Evolutionary conservation across 2,797 vertebrate genomes (phyloP).

Genomic region (Acanthurus lineatus): DNA sequence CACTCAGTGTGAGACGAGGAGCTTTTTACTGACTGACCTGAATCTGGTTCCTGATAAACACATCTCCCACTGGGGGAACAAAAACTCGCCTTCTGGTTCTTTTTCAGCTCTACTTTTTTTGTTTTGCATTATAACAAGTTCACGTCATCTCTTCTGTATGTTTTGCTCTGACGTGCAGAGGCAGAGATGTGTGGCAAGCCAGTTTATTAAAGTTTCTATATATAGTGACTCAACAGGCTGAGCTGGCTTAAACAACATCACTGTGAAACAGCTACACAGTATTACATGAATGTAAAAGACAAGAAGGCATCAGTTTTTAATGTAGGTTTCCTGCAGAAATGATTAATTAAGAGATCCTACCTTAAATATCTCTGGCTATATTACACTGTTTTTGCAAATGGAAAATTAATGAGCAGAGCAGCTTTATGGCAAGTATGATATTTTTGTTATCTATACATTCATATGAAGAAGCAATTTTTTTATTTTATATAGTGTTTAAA

Average conservation of each 20-base stretch:
- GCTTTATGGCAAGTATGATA: neutral
- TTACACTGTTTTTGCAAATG: too few species aligned
- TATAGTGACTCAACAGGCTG: neutral
- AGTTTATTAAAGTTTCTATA: constrained; percentile 7
- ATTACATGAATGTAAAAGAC: neutral
- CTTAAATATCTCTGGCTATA: neutral
- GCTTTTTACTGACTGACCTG: constrained; percentile 32
- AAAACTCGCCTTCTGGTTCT: neutral
- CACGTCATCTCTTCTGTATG: neutral
- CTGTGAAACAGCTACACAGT: neutral
- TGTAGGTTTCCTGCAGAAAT: neutral
- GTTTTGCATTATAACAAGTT: neutral
- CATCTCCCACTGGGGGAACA: constrained; percentile 11
- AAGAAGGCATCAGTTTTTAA: neutral
- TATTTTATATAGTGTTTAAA: too few species aligned
- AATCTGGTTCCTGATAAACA: constrained; percentile 27
- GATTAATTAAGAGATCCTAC: neutral
- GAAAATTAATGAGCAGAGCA: neutral
- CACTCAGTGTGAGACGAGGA: constrained; percentile 4
- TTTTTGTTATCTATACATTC: neutral
- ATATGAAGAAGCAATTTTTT: too few species aligned
- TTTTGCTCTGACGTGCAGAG: neutral
- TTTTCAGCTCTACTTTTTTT: constrained; percentile 6
- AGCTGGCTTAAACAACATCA: constrained; percentile 2
- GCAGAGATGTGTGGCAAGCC: neutral